phyloP scores from a whole-genome alignment of 1,140 invertebrate genomes.

The Penaeus vannamei region DNA sequence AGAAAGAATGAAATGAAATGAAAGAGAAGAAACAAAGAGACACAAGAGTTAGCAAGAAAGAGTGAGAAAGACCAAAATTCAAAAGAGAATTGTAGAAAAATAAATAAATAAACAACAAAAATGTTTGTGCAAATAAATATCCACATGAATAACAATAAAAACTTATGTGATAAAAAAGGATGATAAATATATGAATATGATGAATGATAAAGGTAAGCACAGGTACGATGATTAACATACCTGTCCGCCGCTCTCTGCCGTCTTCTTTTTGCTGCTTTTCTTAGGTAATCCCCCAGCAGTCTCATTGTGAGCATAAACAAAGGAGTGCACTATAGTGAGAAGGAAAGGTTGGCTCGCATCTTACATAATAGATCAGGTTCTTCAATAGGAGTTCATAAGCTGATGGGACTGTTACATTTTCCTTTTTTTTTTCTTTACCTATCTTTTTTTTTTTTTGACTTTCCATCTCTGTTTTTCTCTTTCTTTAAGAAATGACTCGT shows the following conservation, averaged over 20 bases:
- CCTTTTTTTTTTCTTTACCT: background rate
- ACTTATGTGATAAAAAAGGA: background rate
- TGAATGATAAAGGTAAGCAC: background rate
- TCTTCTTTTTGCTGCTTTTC: conserved; percentile 60
- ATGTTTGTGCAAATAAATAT: no score
- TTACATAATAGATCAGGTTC: conserved; percentile 55
- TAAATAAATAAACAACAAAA: no score
- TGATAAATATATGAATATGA: background rate
- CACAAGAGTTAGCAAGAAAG: no score
- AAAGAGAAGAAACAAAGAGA: no score
- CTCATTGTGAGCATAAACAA: conserved; percentile 62
- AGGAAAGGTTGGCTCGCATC: conserved; percentile 55
- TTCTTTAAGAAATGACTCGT: no score
- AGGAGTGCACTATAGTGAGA: conserved; percentile 60
- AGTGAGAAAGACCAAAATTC: no score
- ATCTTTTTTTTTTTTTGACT: background rate
- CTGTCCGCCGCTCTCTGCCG: conserved; percentile 49
- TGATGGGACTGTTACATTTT: background rate
- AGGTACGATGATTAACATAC: conserved; percentile 34
- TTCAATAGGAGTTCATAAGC: background rate
- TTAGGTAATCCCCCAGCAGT: conserved; percentile 59
- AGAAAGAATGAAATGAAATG: no score
- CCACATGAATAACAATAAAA: background rate
- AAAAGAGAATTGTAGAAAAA: no score
- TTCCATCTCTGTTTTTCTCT: background rate